Percentiles rank a stretch among this genome's conserved stretches.
Conservation (phyloP, 2,888 invertebrate genomes). For the Drosophila leonis region DNA sequence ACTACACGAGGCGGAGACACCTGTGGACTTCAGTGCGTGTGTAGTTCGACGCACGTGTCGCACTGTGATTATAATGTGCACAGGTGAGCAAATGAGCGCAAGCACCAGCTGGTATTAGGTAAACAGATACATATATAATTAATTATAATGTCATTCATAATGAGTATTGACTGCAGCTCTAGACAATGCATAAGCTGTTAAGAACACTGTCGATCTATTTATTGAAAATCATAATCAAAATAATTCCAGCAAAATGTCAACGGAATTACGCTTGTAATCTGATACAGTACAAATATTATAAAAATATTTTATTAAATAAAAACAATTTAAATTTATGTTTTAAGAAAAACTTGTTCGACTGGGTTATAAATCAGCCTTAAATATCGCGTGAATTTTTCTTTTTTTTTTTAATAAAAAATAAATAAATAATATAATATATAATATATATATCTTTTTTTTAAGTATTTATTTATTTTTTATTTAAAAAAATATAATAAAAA, state of each 20-base stretch:
- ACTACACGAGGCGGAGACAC: background rate
- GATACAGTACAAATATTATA: no score
- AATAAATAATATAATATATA: background rate
- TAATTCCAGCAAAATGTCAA: background rate
- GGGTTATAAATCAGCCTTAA: conserved; percentile 2
- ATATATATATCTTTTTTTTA: no score
- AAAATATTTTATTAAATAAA: background rate
- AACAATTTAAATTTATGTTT: background rate
- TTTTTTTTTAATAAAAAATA: background rate
- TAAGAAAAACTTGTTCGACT: background rate
- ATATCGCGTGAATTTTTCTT: background rate
- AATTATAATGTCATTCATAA: conserved; percentile 22
- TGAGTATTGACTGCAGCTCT: background rate
- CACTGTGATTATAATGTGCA: background rate
- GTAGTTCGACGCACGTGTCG: conserved; percentile 33
- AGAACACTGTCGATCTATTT: background rate
- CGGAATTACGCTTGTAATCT: background rate
- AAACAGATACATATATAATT: background rate
- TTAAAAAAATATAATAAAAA: background rate
- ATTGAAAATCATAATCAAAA: background rate
- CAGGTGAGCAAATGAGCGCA: background rate
- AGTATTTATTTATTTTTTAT: no score
- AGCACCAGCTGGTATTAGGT: background rate
- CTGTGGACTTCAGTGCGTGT: conserved; percentile 7
- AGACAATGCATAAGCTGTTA: background rate